Evolutionary conservation across 2,888 invertebrate species (phyloP).

Genomic region (Nipponacmea schrenckii): DNA sequence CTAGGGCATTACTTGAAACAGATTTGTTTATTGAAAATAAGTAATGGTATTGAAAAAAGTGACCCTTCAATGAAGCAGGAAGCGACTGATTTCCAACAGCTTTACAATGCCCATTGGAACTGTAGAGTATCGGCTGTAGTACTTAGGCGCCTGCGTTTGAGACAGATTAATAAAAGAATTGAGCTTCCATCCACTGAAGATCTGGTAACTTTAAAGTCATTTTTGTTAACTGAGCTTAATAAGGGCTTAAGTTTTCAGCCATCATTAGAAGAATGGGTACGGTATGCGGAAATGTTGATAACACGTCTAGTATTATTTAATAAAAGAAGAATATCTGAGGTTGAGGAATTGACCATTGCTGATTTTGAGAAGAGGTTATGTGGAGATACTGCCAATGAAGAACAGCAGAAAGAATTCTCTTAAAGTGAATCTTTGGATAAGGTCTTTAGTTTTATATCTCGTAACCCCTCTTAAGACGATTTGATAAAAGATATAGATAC

Average conservation of each 20-base stretch:
- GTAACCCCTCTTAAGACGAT: too few relatives aligned
- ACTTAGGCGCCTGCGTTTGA: constrained; percentile 15
- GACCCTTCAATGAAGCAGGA: constrained; percentile 9
- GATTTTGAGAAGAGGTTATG: not conserved
- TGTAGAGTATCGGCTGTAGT: constrained; percentile 21
- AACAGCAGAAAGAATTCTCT: not conserved
- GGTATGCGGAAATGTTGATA: not conserved
- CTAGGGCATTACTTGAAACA: constrained; percentile 7
- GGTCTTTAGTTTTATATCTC: too few relatives aligned
- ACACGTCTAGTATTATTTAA: not conserved
- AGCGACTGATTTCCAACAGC: constrained; percentile 16
- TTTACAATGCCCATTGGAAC: constrained; percentile 24
- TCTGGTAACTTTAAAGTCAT: constrained; percentile 12
- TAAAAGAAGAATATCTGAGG: not conserved
- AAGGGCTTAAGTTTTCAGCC: not conserved
- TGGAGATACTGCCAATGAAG: not conserved
- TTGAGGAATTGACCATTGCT: not conserved
- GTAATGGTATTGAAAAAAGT: constrained; percentile 10
- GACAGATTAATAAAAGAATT: constrained; percentile 19
- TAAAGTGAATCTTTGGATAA: not conserved
- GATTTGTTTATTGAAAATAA: constrained; percentile 20
- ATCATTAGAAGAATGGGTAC: not conserved
- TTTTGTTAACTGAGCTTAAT: not conserved
- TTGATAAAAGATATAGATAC: too few relatives aligned
- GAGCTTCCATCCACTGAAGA: constrained; percentile 23